Evolutionary conservation across 1,140 invertebrate species (phyloP).

Genomic region (Pollicipes pollicipes): DNA sequence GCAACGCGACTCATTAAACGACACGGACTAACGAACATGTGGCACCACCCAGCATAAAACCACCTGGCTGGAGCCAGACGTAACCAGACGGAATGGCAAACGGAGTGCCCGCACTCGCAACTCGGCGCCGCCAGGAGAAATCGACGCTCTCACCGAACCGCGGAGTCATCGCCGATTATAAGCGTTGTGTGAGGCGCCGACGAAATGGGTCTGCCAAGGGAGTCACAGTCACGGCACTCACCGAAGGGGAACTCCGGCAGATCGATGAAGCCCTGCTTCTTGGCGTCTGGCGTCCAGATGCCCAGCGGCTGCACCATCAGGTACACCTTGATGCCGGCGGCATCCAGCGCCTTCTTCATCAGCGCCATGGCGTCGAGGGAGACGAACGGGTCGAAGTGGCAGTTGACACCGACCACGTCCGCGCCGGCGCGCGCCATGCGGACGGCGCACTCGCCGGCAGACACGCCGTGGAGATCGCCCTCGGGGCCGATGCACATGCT

Average conservation of each 20-base stretch:
- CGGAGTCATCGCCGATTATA: too few species aligned
- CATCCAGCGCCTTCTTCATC: constrained; percentile 27
- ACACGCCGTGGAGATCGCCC: constrained; percentile 26
- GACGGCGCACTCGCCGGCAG: constrained; percentile 27
- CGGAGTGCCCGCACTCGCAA: too few species aligned
- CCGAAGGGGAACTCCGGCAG: constrained; percentile 31
- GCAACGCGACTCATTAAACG: too few species aligned
- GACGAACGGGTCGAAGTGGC: constrained; percentile 28
- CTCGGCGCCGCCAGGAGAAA: too few species aligned
- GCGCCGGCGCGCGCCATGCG: constrained; percentile 29
- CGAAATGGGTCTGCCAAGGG: too few species aligned
- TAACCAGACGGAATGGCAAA: neutral
- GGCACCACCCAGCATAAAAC: neutral
- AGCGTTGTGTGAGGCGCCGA: too few species aligned
- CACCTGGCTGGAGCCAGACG: neutral
- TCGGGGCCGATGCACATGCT: constrained; percentile 30
- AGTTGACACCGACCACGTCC: constrained; percentile 30
- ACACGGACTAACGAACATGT: too few species aligned
- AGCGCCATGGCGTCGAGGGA: constrained; percentile 22
- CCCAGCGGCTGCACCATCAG: constrained; percentile 28
- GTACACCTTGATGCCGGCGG: constrained; percentile 21
- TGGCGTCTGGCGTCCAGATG: constrained; percentile 27
- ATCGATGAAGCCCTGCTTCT: constrained; percentile 30
- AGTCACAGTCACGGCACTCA: too few species aligned
- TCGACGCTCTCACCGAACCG: too few species aligned